Percentiles rank a stretch among this genome's conserved stretches.
Conservation (phyloP, 2,113 vertebrate genomes). For the Megatriorchis doriae region DNA sequence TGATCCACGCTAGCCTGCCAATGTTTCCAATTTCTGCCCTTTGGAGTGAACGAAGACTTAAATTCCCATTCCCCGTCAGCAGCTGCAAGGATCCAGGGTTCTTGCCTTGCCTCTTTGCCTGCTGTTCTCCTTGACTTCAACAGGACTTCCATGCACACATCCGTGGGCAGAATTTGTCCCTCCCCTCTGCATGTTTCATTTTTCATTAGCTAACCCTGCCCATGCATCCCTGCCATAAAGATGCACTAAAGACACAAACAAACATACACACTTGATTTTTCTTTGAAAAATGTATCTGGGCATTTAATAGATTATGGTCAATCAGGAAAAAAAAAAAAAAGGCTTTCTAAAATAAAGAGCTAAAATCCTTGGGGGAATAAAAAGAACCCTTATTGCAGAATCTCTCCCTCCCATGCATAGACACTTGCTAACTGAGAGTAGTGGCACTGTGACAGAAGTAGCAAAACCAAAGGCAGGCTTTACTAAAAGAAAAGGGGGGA, state of each 20-base stretch:
- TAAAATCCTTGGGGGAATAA: constrained; percentile 24
- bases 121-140: background rate
- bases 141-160: background rate
- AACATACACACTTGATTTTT: background rate
- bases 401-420: constrained; percentile 68
- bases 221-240: constrained; percentile 26
- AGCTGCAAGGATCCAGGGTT: background rate
- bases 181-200: background rate
- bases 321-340: background rate
- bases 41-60: background rate
- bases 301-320: constrained; percentile 53
- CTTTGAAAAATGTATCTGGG: constrained; percentile 51
- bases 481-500: constrained; percentile 59
- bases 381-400: constrained; percentile 64
- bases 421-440: constrained; percentile 75
- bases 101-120: background rate
- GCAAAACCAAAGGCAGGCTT: constrained; percentile 72
- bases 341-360: constrained; percentile 47
- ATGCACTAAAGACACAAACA: background rate
- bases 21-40: background rate
- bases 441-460: constrained; percentile 78
- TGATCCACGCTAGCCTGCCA: background rate
- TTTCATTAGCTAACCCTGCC: constrained; percentile 41
- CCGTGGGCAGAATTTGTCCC: background rate
- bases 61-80: background rate